Evolutionary conservation across 2,888 invertebrate species (phyloP).

Genomic region (Deilephila elpenor): DNA sequence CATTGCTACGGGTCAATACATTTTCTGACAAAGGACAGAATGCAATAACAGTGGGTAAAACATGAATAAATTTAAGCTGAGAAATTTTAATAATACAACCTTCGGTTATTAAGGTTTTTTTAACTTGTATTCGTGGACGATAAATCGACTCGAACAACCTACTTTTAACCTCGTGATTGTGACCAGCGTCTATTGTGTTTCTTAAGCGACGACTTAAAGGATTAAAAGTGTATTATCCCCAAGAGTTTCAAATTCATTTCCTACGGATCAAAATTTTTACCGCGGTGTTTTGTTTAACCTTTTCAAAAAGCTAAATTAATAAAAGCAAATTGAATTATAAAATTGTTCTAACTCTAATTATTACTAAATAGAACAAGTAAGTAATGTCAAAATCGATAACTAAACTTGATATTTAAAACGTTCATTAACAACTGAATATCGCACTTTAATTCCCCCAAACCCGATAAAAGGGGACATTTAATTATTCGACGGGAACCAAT

Average conservation of each 20-base stretch:
- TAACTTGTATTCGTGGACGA: conserved; percentile 2
- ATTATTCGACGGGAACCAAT: conserved; percentile 76
- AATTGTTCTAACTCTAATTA: too few species aligned
- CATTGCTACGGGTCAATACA: not conserved
- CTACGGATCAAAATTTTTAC: conserved; percentile 8
- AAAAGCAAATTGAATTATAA: not conserved
- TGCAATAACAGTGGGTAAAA: not conserved
- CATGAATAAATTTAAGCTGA: not conserved
- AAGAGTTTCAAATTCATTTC: conserved; percentile 2
- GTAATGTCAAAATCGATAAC: not conserved
- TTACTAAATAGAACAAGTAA: not conserved
- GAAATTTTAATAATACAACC: not conserved
- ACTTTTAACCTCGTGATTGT: conserved; percentile 24
- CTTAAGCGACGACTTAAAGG: conserved; percentile 25
- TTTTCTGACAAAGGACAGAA: not conserved
- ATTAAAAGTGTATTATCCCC: conserved; percentile 26
- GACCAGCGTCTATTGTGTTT: conserved; percentile 23
- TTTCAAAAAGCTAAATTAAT: not conserved
- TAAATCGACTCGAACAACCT: conserved; percentile 16
- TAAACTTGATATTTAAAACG: conserved; percentile 10
- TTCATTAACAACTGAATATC: conserved; percentile 28
- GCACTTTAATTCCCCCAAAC: conserved; percentile 33
- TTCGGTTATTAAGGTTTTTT: not conserved
- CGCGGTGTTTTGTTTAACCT: not conserved
- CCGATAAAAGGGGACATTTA: conserved; percentile 74